These are phyloP conservation scores for Drosophila anomalata DNA, from an alignment of 2,888 invertebrate genomes.

Conservation along the genomic window DNA sequence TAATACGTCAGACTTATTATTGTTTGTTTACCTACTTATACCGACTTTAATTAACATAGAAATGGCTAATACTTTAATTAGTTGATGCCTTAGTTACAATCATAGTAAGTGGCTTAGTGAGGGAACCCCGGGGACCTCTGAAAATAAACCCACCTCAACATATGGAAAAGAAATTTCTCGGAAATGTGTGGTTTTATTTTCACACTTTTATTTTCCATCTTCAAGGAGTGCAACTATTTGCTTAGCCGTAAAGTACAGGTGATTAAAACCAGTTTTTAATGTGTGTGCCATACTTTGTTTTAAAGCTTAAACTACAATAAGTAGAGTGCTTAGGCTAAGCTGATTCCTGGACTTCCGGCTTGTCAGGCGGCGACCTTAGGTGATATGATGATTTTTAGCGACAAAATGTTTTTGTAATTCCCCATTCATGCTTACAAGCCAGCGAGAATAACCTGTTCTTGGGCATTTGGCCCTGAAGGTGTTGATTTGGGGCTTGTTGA, in stretches of 20 bases:
- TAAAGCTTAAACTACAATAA: conserved; percentile 6
- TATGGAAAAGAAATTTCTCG: conserved; percentile 9
- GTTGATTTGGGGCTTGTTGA: conserved; percentile 15
- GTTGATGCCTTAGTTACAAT: background rate
- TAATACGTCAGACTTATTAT: background rate
- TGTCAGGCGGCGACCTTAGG: conserved; percentile 29
- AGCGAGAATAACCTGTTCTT: conserved; percentile 33
- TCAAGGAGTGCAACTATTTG: conserved; percentile 24
- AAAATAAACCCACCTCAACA: conserved; percentile 1
- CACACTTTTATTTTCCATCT: conserved; percentile 10
- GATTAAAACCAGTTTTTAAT: conserved; percentile 32
- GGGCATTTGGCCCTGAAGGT: conserved; percentile 29
- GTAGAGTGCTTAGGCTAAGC: conserved; percentile 19
- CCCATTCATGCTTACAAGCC: conserved; percentile 40
- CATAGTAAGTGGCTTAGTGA: conserved; percentile 4
- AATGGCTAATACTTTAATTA: background rate
- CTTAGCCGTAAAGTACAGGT: conserved; percentile 5
- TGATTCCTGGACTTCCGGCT: conserved; percentile 40
- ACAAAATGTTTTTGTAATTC: conserved; percentile 23
- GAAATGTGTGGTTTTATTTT: background rate
- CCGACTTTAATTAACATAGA: background rate
- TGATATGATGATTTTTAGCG: background rate
- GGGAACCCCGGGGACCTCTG: conserved; percentile 15
- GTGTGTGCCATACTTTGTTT: conserved; percentile 21
- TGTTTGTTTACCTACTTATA: background rate